Evolutionary conservation across 2,113 vertebrate species (phyloP), one percentile per base, ranked within the genome.

Genomic region (Triplophysa dalaica): DNA sequence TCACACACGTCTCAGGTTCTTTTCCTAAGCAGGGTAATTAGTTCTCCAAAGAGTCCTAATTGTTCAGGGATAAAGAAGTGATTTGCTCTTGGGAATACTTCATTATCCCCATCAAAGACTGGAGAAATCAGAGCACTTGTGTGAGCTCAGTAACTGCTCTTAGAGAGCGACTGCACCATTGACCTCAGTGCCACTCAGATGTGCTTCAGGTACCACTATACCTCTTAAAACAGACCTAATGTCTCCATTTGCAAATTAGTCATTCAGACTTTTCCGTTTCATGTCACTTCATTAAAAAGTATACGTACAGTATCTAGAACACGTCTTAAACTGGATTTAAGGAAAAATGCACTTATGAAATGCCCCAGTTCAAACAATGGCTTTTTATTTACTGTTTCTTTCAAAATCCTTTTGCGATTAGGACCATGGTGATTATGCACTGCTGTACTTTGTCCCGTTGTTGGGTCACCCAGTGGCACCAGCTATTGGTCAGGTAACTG

Each of bases 41-140:
- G 78, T 78, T 56, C 79, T 84, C 82, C 84, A 75, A 70, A 80
- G 82, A 80, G 75, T 84, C 70, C 75, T 85, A 85, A 87, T 85
- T 84, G 84, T 79, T 84, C 81, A 67, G 76, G 79, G 83, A 81
- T 81, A 81, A 84, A 78, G 73, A 73, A 58, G 74, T 81, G 75
- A 84, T 80, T 80, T 84, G 78, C 78, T 54, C 63, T 77, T 63
- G 74, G 82, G 82, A 84, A 84, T 73, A 77, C 74, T 84, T 78
- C 68, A 81, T 81, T 76, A 81, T 81, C 74, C 74, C 67, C 81
- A 81, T 84, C 83, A 84, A 84, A 81, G 64, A 33, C 70, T 68
- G 11, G 56, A 76, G 79, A 69, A 81, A 75, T 81, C 75, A 11
- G 70, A 81, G 79, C 75, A 78, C 75, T 84, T 60, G 70, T 78